phyloP scores from a whole-genome alignment of 2,888 invertebrate genomes.

The Rhyacophila evoluta region DNA sequence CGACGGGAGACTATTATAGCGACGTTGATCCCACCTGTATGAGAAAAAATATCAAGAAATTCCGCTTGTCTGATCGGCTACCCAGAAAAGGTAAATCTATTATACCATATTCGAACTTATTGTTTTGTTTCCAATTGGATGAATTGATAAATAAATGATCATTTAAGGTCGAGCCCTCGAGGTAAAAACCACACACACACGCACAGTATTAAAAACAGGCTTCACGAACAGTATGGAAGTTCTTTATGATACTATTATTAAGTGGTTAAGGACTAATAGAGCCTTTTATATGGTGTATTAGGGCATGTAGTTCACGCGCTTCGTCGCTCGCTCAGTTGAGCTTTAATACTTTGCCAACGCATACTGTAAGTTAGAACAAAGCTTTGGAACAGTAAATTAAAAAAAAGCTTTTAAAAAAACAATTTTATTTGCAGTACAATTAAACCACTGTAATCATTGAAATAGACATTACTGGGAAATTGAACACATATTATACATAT shows the following conservation, averaged over 20 bases:
- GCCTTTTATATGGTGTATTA: neutral
- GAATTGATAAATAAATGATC: conserved; percentile 14
- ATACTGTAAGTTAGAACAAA: too few species aligned
- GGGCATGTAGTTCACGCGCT: conserved; percentile 5
- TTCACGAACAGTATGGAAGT: conserved; percentile 2
- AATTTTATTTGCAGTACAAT: too few species aligned
- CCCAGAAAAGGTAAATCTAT: conserved; percentile 18
- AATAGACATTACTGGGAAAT: too few species aligned
- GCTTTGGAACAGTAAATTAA: too few species aligned
- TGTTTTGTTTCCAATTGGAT: conserved; percentile 22
- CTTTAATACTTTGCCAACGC: neutral
- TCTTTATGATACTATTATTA: conserved; percentile 14
- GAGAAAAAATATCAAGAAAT: neutral
- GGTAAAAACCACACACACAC: conserved; percentile 9
- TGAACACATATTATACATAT: too few species aligned
- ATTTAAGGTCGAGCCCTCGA: conserved; percentile 13
- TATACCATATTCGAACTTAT: conserved; percentile 14
- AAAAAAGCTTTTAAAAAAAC: too few species aligned
- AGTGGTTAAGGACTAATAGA: conserved; percentile 12
- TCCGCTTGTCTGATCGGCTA: conserved; percentile 19
- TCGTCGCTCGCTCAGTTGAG: neutral
- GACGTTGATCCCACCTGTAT: conserved; percentile 3
- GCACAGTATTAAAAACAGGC: neutral
- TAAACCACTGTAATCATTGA: too few species aligned
- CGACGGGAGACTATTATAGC: neutral